Conservation (phyloP, 2,797 vertebrate genomes). For the Xerus rutilus region DNA sequence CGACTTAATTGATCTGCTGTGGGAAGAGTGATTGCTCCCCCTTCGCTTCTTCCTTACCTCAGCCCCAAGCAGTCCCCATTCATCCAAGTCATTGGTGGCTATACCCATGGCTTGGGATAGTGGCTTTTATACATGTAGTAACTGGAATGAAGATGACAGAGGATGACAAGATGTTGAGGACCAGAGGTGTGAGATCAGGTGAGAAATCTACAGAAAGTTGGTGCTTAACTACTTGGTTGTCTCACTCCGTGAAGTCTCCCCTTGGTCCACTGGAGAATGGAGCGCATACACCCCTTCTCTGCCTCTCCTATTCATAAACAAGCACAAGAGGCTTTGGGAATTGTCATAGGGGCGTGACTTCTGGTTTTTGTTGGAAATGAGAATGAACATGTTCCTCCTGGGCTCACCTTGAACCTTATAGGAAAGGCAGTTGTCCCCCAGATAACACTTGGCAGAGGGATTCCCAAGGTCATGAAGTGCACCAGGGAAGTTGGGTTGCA, state of each 20-base stretch:
- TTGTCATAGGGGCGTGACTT: neutral
- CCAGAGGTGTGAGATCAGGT: neutral
- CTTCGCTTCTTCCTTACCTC: neutral
- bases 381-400: neutral
- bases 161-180: neutral
- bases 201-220: constrained; percentile 1
- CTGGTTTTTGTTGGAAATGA: neutral
- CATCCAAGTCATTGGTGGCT: neutral
- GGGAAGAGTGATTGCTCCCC: neutral
- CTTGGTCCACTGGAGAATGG: neutral
- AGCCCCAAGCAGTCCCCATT: too few species aligned
- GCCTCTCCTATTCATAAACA: neutral
- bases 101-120: neutral
- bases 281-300: neutral
- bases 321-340: neutral
- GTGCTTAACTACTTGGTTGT: neutral
- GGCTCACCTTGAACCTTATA: neutral
- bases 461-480: neutral
- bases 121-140: neutral
- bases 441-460: too few species aligned
- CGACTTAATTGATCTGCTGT: constrained; percentile 8
- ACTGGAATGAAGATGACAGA: neutral
- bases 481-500: neutral
- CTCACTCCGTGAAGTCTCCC: neutral
- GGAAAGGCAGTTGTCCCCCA: neutral